Evolutionary conservation across 2,888 invertebrate genomes (phyloP), one percentile per base, ranked within the genome.

Genomic region (Carpatolechia fugitivella): DNA sequence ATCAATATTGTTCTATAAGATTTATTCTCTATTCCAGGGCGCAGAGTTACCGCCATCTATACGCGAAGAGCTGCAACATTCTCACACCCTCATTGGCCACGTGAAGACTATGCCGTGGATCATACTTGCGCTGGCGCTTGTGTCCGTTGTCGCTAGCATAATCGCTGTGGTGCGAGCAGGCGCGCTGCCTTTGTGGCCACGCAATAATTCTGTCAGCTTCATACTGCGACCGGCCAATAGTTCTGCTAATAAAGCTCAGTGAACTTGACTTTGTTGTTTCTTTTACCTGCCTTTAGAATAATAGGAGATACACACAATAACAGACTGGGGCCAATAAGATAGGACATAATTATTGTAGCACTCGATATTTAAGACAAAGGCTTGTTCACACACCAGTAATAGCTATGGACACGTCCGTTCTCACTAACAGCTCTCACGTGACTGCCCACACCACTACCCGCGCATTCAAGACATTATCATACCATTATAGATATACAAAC

Each of bases 61-160:
- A 0, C 72, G 78, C 31, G 64, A 82, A 0, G 81, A 90, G 54
- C 65, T 92, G 11, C 71, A 60, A 0, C 65, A 71, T 1, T 80
- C 85, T 0, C 85, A 89, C 66, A 69, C 65, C 0, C 65, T 85
- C 16, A 66, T 91, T 0, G 64, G 71, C 8, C 80, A 87, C 65
- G 80, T 87, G 13, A 82, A 87, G 38, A 63, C 74, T 0, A 63
- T 81, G 0, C 81, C 91, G 24, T 91, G 91, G 91, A 40, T 81
- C 2, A 47, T 91, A 0, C 73, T 91, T 0, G 76, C 72, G 0
- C 31, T 70, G 0, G 82, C 88, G 0, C 47, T 88, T 0, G 20
- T 77, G 0, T 63, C 72, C 0, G 57, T 70, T 0, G 5, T 74
- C 0, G 61, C 60, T 0, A 69, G 78, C 1, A 72, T 70, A 0